Percentiles rank a stretch among this genome's conserved stretches.
Conservation (phyloP, 1,140 invertebrate species). For the Drosophila grimshawi region DNA sequence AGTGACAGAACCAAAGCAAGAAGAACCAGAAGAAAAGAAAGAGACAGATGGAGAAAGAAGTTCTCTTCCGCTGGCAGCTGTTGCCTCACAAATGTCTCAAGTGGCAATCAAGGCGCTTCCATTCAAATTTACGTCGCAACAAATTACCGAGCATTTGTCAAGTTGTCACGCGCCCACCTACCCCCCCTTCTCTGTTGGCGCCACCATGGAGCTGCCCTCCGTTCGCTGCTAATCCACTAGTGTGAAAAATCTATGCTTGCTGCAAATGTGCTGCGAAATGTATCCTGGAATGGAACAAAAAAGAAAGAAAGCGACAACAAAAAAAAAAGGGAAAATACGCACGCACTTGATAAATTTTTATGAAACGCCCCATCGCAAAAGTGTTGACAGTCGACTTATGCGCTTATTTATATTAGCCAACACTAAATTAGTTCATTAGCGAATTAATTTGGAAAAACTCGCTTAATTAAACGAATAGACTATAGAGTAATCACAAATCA, state of each 20-base stretch:
- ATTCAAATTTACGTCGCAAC: constrained; percentile 84
- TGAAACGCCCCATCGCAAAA: constrained; percentile 41
- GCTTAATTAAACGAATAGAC: constrained; percentile 33
- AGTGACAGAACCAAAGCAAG: constrained; percentile 13
- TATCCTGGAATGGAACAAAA: constrained; percentile 41
- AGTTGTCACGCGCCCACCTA: constrained; percentile 51
- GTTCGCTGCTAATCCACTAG: constrained; percentile 53
- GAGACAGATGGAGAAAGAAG: constrained; percentile 36
- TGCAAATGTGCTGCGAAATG: constrained; percentile 75
- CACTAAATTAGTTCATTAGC: constrained; percentile 56
- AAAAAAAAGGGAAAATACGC: constrained; percentile 10
- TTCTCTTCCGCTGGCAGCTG: constrained; percentile 77
- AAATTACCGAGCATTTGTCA: constrained; percentile 84
- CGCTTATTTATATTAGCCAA: constrained; percentile 32
- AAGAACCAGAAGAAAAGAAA: not conserved
- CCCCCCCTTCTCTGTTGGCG: not conserved
- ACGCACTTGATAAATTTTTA: constrained; percentile 60
- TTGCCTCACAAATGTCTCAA: constrained; percentile 83
- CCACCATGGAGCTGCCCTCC: not conserved
- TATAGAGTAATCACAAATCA: not conserved
- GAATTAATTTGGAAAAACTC: constrained; percentile 12
- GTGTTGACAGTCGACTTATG: constrained; percentile 70
- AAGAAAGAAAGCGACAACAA: too few relatives aligned
- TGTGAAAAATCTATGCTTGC: constrained; percentile 77
- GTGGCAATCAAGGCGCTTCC: constrained; percentile 84